Conservation (phyloP, 2,888 invertebrate species). For the Andricus quercusramuli region DNA sequence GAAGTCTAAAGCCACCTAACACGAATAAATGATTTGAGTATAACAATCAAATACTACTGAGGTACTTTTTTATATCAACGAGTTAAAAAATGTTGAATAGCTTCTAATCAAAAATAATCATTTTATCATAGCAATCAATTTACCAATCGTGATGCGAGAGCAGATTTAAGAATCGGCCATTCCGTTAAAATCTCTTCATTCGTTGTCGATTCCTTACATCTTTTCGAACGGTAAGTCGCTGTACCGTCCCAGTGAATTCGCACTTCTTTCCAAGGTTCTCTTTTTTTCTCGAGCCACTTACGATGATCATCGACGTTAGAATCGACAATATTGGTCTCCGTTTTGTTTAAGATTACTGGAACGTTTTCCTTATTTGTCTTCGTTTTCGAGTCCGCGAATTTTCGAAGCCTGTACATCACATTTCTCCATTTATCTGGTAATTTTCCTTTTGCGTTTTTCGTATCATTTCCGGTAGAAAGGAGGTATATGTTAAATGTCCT, state of each 20-base stretch:
- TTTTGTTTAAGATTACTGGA: no score
- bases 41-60: neutral
- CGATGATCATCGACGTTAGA: no score
- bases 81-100: neutral
- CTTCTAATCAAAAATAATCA: neutral
- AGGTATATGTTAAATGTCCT: conserved; percentile 43
- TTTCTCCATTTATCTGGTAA: conserved; percentile 43
- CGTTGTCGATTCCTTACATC: neutral
- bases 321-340: no score
- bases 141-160: conserved; percentile 22
- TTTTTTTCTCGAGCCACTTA: no score
- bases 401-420: conserved; percentile 28
- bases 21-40: neutral
- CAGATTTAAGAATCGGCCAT: conserved; percentile 44
- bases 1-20: conserved; percentile 43
- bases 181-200: neutral
- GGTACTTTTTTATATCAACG: neutral
- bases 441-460: conserved; percentile 46
- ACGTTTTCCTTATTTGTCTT: no score
- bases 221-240: conserved; percentile 18
- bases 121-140: neutral
- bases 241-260: conserved; percentile 33
- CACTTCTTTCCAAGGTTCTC: no score
- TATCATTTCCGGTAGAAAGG: conserved; percentile 28
- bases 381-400: no score